Percentiles rank a stretch among this genome's conserved stretches.
Evolutionary conservation across 2,888 invertebrate genomes (phyloP).

Genomic region (Lymantria monacha): DNA sequence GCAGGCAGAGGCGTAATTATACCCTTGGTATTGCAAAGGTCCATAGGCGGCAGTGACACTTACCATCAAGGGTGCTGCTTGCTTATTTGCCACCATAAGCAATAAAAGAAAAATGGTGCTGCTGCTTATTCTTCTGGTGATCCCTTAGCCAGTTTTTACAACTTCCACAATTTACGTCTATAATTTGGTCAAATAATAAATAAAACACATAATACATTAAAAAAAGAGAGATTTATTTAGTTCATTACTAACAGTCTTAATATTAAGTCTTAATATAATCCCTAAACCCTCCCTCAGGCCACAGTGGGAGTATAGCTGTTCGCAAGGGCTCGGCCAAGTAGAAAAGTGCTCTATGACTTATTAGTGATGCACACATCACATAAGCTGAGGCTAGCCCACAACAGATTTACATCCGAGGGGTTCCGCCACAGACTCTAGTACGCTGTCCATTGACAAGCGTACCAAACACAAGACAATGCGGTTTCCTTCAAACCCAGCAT

Average conservation of each 20-base stretch:
- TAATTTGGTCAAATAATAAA: too few species aligned
- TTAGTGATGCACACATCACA: conserved; percentile 31
- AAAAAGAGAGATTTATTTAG: conserved; percentile 21
- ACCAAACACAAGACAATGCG: conserved; percentile 22
- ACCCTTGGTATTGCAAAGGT: too few species aligned
- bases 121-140: too few species aligned
- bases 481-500: conserved; percentile 27
- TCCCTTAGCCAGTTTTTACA: too few species aligned
- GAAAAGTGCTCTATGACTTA: conserved; percentile 32
- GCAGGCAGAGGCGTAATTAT: too few species aligned
- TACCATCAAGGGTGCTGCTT: too few species aligned
- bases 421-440: conserved; percentile 44
- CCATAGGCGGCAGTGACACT: too few species aligned
- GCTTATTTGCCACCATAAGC: too few species aligned
- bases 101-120: too few species aligned
- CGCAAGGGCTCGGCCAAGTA: conserved; percentile 31
- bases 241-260: conserved; percentile 35
- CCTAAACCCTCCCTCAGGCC: conserved; percentile 36
- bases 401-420: conserved; percentile 41
- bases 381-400: conserved; percentile 56
- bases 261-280: conserved; percentile 24
- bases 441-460: conserved; percentile 18
- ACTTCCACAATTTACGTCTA: too few species aligned
- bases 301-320: conserved; percentile 26
- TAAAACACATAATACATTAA: conserved; percentile 1